A percentile compares a stretch with the other conserved stretches of the same genome.
phyloP scores from a whole-genome alignment of 2,888 invertebrate genomes.

The Cerastoderma edule region DNA sequence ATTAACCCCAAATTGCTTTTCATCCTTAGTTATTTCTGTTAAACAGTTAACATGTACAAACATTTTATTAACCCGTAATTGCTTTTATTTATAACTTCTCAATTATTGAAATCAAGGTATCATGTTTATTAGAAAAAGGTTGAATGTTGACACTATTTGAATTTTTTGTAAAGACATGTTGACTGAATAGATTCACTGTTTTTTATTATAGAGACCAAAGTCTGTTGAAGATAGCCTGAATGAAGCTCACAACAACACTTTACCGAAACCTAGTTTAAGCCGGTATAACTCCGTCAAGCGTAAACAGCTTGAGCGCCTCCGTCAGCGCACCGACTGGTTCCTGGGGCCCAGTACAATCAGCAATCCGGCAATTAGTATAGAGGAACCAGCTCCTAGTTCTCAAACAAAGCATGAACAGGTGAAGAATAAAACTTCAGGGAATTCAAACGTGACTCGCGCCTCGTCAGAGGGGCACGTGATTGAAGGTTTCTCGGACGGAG shows the following conservation, averaged over 20 bases:
- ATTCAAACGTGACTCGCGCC: conserved; percentile 73
- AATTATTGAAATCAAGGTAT: too few species aligned
- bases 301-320: conserved; percentile 97
- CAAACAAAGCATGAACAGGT: conserved; percentile 55
- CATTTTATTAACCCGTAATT: too few species aligned
- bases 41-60: too few species aligned
- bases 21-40: too few species aligned
- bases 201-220: conserved; percentile 75
- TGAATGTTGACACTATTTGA: too few species aligned
- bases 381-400: conserved; percentile 23
- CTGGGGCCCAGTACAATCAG: conserved; percentile 84
- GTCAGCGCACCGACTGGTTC: conserved; percentile 99
- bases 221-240: conserved; percentile 79
- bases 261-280: conserved; percentile 78
- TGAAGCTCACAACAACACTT: conserved; percentile 68
- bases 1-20: too few species aligned
- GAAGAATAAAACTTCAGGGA: conserved; percentile 72
- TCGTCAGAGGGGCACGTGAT: conserved; percentile 78
- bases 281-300: conserved; percentile 82
- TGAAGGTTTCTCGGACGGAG: conserved; percentile 75
- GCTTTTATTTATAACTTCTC: too few species aligned
- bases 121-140: too few species aligned
- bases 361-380: conserved; percentile 53
- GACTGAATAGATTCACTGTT: too few species aligned
- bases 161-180: too few species aligned